phyloP scores from a whole-genome alignment of 2,797 vertebrate genomes.

The Coilia nasus region DNA sequence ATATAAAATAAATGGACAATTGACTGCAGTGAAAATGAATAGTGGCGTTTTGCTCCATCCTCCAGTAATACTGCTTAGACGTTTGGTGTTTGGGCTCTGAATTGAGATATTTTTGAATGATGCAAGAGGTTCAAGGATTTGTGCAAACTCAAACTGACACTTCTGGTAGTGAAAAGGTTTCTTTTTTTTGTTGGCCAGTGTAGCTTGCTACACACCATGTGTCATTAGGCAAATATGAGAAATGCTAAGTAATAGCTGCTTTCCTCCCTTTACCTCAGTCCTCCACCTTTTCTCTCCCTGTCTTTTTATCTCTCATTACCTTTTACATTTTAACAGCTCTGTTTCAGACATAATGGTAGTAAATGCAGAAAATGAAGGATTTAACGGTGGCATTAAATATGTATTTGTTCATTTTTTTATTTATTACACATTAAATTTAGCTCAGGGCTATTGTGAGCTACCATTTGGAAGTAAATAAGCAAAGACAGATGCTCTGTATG shows the following conservation, averaged over 20 bases:
- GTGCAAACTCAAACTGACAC: background rate
- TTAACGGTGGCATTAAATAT: background rate
- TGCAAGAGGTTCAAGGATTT: conserved; percentile 18
- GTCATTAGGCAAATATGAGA: conserved; percentile 33
- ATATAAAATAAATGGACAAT: too few relatives aligned
- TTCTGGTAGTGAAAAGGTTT: background rate
- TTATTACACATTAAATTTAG: background rate
- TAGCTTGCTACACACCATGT: conserved; percentile 19
- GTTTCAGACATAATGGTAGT: background rate
- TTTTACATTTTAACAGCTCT: background rate
- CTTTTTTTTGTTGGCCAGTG: conserved; percentile 26
- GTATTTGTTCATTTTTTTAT: background rate
- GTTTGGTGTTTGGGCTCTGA: background rate
- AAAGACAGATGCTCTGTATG: background rate
- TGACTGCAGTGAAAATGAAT: background rate
- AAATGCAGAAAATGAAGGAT: background rate
- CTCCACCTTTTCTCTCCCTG: background rate
- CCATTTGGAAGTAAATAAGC: background rate
- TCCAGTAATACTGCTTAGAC: background rate
- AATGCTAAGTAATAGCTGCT: conserved; percentile 32
- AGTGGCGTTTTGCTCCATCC: background rate
- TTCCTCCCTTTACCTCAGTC: background rate
- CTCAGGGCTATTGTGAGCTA: background rate
- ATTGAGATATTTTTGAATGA: background rate
- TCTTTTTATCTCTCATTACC: background rate